Conservation (phyloP, 2,797 vertebrate species). For the Chaunax sp. region DNA sequence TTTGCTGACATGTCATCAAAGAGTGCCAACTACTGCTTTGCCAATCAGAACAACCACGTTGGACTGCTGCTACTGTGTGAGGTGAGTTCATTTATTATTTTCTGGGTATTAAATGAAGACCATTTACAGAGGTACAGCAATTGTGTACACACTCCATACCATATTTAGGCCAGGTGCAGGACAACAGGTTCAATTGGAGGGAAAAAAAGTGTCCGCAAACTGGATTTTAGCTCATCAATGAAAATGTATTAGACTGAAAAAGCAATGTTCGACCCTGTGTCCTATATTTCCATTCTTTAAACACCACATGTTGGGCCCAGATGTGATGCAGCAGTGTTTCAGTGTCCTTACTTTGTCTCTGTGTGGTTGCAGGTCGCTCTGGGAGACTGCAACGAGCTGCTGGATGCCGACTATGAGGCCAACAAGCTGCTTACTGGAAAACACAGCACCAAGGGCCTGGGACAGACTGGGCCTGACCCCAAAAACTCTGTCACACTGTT, state of each 20-base stretch:
- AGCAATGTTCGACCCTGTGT: no score
- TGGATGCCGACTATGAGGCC: conserved; percentile 87
- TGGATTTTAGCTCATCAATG: no score
- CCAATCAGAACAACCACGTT: conserved; percentile 79
- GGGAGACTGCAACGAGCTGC: conserved; percentile 88
- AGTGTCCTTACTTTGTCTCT: background rate
- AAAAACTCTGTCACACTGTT: conserved; percentile 80
- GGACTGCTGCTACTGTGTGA: conserved; percentile 90
- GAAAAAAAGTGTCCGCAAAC: no score
- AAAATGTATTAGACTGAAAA: no score
- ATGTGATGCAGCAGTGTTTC: conserved; percentile 2
- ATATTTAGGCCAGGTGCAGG: no score
- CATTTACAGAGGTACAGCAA: no score
- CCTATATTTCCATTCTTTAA: background rate
- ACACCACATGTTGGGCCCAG: background rate
- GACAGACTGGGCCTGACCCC: conserved; percentile 86
- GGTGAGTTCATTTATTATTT: conserved; percentile 65
- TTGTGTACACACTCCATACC: no score
- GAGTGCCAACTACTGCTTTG: conserved; percentile 93
- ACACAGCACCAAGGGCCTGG: conserved; percentile 91
- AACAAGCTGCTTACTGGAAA: conserved; percentile 84
- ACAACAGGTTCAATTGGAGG: no score
- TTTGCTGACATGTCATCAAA: conserved; percentile 96
- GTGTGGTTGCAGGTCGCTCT: conserved; percentile 86
- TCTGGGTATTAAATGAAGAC: background rate